phyloP scores from a whole-genome alignment of 2,888 invertebrate species.

The Cataglyphis albicans region DNA sequence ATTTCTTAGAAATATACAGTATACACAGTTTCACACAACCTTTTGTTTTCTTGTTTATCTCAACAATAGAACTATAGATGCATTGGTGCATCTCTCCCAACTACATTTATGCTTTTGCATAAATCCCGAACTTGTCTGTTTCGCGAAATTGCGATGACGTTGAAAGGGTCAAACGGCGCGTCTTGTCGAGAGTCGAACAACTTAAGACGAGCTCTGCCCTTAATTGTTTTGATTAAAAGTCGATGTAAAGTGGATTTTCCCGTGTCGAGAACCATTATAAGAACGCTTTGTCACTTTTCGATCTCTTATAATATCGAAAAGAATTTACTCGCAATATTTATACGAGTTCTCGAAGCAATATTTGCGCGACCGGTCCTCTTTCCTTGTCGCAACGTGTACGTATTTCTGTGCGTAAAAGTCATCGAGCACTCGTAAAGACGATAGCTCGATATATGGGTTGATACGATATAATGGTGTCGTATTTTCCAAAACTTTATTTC shows the following conservation, averaged over 20 bases:
- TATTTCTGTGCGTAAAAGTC: slow-evolving; percentile 10
- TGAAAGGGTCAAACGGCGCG: slow-evolving; percentile 33
- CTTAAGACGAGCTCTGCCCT: slow-evolving; percentile 10
- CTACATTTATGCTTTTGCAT: neutral
- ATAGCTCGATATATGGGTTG: neutral
- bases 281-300: neutral
- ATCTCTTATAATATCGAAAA: slow-evolving; percentile 16
- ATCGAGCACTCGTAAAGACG: slow-evolving; percentile 4
- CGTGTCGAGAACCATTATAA: neutral
- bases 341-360: slow-evolving; percentile 5
- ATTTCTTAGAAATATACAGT: neutral
- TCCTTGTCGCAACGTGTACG: neutral
- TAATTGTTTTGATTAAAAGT: slow-evolving; percentile 47
- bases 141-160: slow-evolving; percentile 11
- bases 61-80: neutral
- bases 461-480: neutral
- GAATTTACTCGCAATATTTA: neutral
- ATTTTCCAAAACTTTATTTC: slow-evolving; percentile 15
- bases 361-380: slow-evolving; percentile 10
- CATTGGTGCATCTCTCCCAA: neutral
- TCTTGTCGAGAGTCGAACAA: slow-evolving; percentile 16
- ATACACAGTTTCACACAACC: neutral
- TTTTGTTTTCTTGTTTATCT: neutral
- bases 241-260: slow-evolving; percentile 19
- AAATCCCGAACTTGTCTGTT: slow-evolving; percentile 22